Percentiles rank a stretch among this genome's conserved stretches.
Conservation (phyloP, 2,888 invertebrate species). For the Cephus pygmeus region DNA sequence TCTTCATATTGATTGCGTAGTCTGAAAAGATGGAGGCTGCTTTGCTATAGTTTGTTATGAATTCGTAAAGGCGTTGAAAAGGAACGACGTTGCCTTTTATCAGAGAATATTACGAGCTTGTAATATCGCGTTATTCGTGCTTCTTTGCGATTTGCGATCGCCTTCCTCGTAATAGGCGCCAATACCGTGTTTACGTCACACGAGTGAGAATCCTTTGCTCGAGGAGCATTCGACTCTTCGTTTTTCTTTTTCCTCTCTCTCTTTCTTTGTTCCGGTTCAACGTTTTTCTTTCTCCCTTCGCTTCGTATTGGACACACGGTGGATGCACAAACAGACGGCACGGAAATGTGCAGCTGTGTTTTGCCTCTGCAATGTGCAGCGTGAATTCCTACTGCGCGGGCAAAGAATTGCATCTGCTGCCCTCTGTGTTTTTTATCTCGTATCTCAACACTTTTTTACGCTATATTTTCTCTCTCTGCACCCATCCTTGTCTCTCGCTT, state of each 20-base stretch:
- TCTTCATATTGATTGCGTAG: neutral
- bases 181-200: neutral
- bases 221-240: neutral
- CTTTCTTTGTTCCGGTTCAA: neutral
- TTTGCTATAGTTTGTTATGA: neutral
- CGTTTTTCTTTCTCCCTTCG: neutral
- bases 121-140: neutral
- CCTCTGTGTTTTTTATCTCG: neutral
- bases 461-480: slow-evolving; percentile 6
- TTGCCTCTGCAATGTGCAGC: neutral
- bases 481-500: neutral
- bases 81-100: neutral
- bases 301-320: neutral
- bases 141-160: neutral
- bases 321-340: neutral
- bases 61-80: neutral
- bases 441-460: neutral
- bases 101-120: neutral
- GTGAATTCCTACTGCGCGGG: neutral
- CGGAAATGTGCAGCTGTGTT: neutral
- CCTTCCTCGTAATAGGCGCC: neutral
- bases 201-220: neutral
- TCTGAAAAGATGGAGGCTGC: neutral
- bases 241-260: neutral
- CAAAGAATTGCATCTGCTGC: neutral